Evolutionary conservation across 2,797 vertebrate species (phyloP).

Genomic region (Pseudochirops cupreus): DNA sequence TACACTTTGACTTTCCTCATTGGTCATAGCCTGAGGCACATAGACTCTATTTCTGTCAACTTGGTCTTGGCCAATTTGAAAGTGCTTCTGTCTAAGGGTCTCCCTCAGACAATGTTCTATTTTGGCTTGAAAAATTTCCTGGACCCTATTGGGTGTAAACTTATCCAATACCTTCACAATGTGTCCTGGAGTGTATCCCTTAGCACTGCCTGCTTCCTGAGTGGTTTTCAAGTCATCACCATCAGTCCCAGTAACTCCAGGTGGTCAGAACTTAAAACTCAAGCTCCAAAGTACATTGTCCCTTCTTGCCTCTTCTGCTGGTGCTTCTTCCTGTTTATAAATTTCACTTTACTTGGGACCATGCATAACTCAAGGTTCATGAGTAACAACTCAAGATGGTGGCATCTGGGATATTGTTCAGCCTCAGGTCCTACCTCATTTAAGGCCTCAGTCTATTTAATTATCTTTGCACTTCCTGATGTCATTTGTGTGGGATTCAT

Average conservation of each 20-base stretch:
- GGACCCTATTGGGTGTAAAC: not conserved
- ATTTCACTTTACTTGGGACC: not conserved
- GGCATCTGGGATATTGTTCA: not conserved
- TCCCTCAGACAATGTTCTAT: fast-evolving
- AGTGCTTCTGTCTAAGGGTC: not conserved
- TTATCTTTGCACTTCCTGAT: not conserved
- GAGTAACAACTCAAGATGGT: not conserved
- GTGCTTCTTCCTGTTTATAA: fast-evolving
- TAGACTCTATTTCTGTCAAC: not conserved
- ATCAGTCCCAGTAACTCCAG: not conserved
- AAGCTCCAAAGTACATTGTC: fast-evolving
- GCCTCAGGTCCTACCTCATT: not conserved
- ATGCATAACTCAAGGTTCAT: not conserved
- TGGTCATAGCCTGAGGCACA: not conserved
- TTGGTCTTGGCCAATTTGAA: not conserved
- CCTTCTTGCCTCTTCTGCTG: not conserved
- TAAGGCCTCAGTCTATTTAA: no score
- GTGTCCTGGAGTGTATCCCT: not conserved
- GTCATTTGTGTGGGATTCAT: no score
- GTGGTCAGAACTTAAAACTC: no score
- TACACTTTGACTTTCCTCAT: not conserved
- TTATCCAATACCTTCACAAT: fast-evolving
- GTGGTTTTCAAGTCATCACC: not conserved
- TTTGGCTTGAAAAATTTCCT: not conserved
- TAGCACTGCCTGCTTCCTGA: not conserved